Percentiles rank a stretch among this genome's conserved stretches.
phyloP scores from a whole-genome alignment of 2,888 invertebrate species.

The Adelphocoris suturalis region DNA sequence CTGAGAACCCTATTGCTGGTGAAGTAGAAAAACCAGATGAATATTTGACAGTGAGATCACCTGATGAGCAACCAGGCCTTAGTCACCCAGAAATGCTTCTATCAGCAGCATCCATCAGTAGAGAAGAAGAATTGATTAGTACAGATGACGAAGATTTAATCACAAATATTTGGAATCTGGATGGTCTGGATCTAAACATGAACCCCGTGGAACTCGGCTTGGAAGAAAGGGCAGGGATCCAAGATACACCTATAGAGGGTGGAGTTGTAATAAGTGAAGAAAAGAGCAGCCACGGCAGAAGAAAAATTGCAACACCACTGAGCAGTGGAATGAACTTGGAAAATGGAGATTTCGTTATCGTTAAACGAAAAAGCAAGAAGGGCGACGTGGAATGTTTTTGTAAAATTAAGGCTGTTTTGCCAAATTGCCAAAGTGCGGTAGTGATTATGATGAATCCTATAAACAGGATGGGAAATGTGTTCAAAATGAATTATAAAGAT shows the following conservation, averaged over 20 bases:
- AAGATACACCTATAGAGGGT: not conserved
- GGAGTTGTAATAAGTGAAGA: not conserved
- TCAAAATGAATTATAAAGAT: no score
- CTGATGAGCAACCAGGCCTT: not conserved
- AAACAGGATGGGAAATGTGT: constrained; percentile 1
- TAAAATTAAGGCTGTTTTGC: not conserved
- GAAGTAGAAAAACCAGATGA: not conserved
- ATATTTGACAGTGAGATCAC: not conserved
- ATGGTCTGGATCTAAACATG: not conserved
- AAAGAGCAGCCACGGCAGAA: not conserved
- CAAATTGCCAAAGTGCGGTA: not conserved
- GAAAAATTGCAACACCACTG: not conserved
- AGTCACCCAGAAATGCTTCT: not conserved
- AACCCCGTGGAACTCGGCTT: not conserved
- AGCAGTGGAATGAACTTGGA: not conserved
- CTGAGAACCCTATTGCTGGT: not conserved
- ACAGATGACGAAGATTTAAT: constrained; percentile 1
- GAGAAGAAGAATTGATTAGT: not conserved
- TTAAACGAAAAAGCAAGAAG: not conserved
- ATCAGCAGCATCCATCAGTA: not conserved
- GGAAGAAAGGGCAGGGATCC: not conserved
- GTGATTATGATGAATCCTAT: not conserved
- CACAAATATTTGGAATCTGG: not conserved
- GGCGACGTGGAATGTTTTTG: not conserved
- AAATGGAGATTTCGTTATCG: not conserved